These are phyloP conservation scores for Crocodylus rhombifer DNA, from an alignment of 2,797 vertebrate genomes.

Conservation along the genomic window DNA sequence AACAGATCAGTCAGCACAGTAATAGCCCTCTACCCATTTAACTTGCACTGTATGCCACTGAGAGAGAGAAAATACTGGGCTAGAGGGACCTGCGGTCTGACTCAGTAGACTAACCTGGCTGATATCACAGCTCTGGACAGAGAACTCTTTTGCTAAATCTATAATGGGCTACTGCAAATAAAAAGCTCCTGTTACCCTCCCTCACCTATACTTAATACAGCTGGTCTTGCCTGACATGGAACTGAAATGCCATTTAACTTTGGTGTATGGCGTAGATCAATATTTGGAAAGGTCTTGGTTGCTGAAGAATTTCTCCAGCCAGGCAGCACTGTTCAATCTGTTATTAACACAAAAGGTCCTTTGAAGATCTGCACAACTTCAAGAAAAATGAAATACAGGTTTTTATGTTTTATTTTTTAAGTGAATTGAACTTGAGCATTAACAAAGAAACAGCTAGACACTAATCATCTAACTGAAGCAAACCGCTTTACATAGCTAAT, in stretches of 20 bases:
- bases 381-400: constrained; percentile 24
- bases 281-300: neutral
- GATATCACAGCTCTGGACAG: rapidly evolving
- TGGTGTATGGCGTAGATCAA: neutral
- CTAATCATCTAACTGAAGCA: constrained; percentile 64
- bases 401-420: constrained; percentile 20
- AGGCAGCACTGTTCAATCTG: neutral
- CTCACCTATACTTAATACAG: rapidly evolving
- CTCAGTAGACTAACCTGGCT: too few species aligned
- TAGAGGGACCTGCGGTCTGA: too few species aligned
- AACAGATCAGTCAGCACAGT: too few species aligned
- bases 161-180: neutral
- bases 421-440: constrained; percentile 61
- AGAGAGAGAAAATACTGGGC: too few species aligned
- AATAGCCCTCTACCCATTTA: too few species aligned
- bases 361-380: constrained; percentile 54
- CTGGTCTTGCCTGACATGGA: neutral
- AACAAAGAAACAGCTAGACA: constrained; percentile 65
- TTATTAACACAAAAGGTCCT: neutral
- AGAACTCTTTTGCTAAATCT: neutral
- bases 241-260: neutral
- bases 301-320: neutral
- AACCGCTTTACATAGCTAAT: constrained; percentile 57
- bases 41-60: too few species aligned
- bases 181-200: neutral